A percentile compares a stretch with the other conserved stretches of the same genome.
Evolutionary conservation across 2,797 vertebrate species (phyloP).

Genomic region (Mus spretus): DNA sequence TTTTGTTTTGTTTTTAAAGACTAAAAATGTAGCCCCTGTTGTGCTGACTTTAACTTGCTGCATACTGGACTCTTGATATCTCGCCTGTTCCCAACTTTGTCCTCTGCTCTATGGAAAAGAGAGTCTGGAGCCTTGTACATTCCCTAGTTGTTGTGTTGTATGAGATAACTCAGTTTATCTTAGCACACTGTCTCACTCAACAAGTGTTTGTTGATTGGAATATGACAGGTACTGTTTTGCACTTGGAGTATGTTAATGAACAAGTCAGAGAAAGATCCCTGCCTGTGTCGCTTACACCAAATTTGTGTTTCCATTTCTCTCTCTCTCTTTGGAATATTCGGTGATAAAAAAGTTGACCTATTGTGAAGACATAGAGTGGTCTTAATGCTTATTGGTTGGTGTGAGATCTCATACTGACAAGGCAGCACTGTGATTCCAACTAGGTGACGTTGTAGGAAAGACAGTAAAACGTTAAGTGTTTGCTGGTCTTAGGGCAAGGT

Average conservation of each 20-base stretch:
- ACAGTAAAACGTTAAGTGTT: background rate
- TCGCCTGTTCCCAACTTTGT: background rate
- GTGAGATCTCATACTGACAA: background rate
- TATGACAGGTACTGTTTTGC: background rate
- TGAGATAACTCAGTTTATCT: background rate
- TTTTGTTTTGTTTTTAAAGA: background rate
- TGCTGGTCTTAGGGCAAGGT: background rate
- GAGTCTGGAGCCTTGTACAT: background rate
- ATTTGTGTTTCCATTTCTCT: background rate
- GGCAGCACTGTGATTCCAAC: background rate
- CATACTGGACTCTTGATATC: slow-evolving; percentile 3
- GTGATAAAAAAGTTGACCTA: background rate
- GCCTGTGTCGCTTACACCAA: background rate
- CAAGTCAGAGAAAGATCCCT: background rate
- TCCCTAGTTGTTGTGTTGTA: slow-evolving; percentile 3
- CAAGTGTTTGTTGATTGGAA: background rate
- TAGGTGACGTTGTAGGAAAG: background rate
- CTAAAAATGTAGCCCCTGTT: background rate
- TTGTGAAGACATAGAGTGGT: background rate
- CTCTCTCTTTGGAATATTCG: background rate
- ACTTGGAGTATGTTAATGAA: background rate
- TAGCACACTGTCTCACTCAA: background rate
- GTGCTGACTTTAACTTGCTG: background rate
- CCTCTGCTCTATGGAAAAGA: slow-evolving; percentile 26
- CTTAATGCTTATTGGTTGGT: background rate